Percentiles rank a stretch among this genome's conserved stretches.
phyloP scores from a whole-genome alignment of 2,113 vertebrate species.

The Leptosomus discolor region DNA sequence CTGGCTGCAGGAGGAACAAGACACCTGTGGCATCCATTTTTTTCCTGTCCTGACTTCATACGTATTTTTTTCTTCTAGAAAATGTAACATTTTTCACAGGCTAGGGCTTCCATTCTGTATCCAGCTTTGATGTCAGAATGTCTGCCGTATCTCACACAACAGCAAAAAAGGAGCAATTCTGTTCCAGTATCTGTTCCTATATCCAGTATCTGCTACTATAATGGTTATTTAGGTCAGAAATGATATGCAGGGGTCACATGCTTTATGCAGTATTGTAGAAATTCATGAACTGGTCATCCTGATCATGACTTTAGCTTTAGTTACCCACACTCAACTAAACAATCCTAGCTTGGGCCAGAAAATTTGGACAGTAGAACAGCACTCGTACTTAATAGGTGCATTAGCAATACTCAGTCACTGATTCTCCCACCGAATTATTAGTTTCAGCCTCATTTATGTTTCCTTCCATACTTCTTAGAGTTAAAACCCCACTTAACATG shows the following conservation, averaged over 20 bases:
- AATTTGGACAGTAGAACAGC: not conserved
- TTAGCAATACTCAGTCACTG: not conserved
- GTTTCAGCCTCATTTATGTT: not conserved
- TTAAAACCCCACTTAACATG: not conserved
- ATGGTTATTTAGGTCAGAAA: not conserved
- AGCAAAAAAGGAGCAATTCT: not conserved
- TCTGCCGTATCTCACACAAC: not conserved
- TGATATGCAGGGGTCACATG: not conserved
- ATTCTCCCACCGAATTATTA: not conserved
- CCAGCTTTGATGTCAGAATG: not conserved
- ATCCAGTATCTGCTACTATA: too few species aligned
- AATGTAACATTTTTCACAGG: not conserved
- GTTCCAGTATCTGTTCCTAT: not conserved
- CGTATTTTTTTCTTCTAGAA: not conserved
- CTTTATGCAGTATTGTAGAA: not conserved
- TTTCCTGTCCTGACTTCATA: not conserved
- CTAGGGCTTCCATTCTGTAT: not conserved
- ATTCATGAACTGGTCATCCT: not conserved
- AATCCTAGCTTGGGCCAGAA: not conserved
- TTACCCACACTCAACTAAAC: not conserved
- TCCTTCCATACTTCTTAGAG: not conserved
- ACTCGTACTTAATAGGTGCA: not conserved
- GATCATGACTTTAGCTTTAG: not conserved
- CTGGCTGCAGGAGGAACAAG: not conserved
- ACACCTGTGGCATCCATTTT: not conserved